Conservation (phyloP, 2,113 vertebrate genomes). For the Hymenochirus boettgeri region DNA sequence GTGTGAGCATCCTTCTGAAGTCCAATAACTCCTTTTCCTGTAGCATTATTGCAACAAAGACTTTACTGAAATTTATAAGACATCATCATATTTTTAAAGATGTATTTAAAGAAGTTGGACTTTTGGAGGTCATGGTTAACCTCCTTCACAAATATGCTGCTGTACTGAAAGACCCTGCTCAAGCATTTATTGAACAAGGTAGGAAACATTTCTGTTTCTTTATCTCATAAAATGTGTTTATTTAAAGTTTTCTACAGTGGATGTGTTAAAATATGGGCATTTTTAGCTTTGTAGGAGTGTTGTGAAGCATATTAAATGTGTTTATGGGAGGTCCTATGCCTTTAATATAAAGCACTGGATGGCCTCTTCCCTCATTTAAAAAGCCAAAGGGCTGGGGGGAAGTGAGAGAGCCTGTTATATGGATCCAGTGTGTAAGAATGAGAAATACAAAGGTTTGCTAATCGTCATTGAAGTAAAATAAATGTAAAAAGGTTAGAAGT, state of each 20-base stretch:
- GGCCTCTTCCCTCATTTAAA: no score
- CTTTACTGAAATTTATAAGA: constrained; percentile 83
- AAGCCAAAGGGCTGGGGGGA: no score
- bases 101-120: constrained; percentile 93
- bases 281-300: no score
- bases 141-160: constrained; percentile 98
- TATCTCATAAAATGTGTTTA: not conserved
- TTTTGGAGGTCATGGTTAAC: constrained; percentile 95
- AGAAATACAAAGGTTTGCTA: no score
- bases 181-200: constrained; percentile 81
- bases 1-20: constrained; percentile 93
- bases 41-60: constrained; percentile 84
- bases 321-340: no score
- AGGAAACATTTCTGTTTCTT: constrained; percentile 38
- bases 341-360: no score
- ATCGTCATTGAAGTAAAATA: no score
- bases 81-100: constrained; percentile 94
- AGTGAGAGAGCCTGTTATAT: no score
- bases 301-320: no score
- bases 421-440: no score
- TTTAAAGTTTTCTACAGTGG: not conserved
- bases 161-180: constrained; percentile 88
- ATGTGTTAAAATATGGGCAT: no score
- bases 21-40: constrained; percentile 84
- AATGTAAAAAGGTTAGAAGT: no score